phyloP scores from a whole-genome alignment of 2,888 invertebrate species.

The Ethmia dodecea region DNA sequence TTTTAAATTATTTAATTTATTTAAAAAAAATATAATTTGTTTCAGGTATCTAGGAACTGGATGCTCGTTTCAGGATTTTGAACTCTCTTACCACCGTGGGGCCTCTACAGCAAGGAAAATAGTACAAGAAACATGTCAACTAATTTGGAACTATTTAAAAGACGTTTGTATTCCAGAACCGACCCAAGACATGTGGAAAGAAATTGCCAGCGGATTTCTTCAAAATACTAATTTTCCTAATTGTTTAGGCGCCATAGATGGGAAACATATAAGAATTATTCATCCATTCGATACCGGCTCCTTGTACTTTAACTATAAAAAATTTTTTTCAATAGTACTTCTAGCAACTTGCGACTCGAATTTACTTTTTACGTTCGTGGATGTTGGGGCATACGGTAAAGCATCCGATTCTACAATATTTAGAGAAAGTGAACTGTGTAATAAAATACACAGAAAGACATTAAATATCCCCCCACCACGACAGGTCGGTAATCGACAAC shows the following conservation, averaged over 20 bases:
- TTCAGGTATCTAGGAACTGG: background rate
- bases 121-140: conserved; percentile 15
- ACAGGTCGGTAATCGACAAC: conserved; percentile 19
- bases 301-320: conserved; percentile 24
- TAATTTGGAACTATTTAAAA: conserved; percentile 14
- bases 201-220: background rate
- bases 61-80: conserved; percentile 1
- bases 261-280: conserved; percentile 14
- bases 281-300: conserved; percentile 18
- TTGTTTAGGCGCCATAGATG: conserved; percentile 16
- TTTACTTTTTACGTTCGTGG: conserved; percentile 25
- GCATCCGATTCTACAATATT: conserved; percentile 23
- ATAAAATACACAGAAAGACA: conserved; percentile 20
- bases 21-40: no score
- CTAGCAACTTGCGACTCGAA: conserved; percentile 23
- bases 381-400: conserved; percentile 24
- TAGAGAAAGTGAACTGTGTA: conserved; percentile 21
- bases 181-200: conserved; percentile 8
- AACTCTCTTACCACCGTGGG: background rate
- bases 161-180: conserved; percentile 8
- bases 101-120: background rate
- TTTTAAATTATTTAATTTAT: no score
- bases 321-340: conserved; percentile 23
- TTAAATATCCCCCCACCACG: conserved; percentile 20
- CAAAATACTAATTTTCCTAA: conserved; percentile 10